Evolutionary conservation across 2,113 vertebrate genomes (phyloP), one percentile per base, ranked within the genome.

Genomic region (Calcarius ornatus): DNA sequence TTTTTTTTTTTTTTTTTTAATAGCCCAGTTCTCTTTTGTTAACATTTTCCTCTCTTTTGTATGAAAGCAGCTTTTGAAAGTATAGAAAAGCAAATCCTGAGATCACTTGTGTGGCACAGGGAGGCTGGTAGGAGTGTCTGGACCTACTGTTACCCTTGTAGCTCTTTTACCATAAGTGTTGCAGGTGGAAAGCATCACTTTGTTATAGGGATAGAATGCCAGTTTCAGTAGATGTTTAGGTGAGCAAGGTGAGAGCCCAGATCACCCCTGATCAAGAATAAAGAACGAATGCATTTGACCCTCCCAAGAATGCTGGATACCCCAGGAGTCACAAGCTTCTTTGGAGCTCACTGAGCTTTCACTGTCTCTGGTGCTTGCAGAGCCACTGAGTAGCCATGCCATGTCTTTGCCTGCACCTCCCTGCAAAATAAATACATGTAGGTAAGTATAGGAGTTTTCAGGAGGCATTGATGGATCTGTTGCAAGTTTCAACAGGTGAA

Each of bases 261-360:
- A 9, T 53, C 37, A 68, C 13, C 10, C 13, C 9, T 17, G 31
- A 37, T 64, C 7, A 45, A n/a, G 19, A 50, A 8, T 20, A 27
- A n/a, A 35, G 23, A 13, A 15, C 14, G 47, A 31, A 38, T 27
- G 42, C 8, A 2, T 22, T 43, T 51, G 20, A 57, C 14, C 10
- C 5, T 64, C 33, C 86, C 56, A 61, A 9, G 17, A 68, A 30
- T 24, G 31, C 33, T 0, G 0, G 27, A 15, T 57, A 15, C 20
- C 14, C 9, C 21, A 27, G 24, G 35, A 80, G 17, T 43, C 8
- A 23, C 0, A 2, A 65, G 12, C 17, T 14, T 65, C 21, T 59
- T 14, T 35, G 25, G 30, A 83, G 37, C 25, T 42, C 2, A 1
- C 35, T 63, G 60, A 77, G 27, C 35, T 84, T 75, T 81, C 33